These are phyloP conservation scores for Bos indicus DNA, from an alignment of 2,113 vertebrate genomes.

Conservation along the genomic window DNA sequence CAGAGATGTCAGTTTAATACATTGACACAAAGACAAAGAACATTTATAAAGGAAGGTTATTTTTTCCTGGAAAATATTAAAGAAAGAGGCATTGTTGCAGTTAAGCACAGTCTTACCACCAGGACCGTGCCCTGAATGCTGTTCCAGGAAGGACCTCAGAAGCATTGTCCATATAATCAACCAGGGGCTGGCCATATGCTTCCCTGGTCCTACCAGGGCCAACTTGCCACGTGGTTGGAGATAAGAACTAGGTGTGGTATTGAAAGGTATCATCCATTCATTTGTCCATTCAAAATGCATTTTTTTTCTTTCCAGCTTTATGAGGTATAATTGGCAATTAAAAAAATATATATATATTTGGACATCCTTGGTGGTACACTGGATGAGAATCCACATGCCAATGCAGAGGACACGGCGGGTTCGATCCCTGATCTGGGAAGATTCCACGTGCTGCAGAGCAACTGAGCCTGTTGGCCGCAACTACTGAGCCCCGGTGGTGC, in stretches of 20 bases:
- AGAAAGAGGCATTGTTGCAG: background rate
- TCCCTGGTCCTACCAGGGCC: background rate
- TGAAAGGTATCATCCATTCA: background rate
- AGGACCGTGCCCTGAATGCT: background rate
- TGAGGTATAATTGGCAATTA: background rate
- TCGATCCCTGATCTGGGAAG: background rate
- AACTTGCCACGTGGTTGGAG: background rate
- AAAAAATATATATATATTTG: background rate
- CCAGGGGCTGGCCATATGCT: accelerated
- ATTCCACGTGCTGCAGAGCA: background rate
- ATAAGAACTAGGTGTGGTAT: background rate
- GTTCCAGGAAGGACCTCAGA: background rate
- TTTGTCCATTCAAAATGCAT: background rate
- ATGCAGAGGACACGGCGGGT: background rate
- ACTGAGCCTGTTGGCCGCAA: background rate
- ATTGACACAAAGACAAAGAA: background rate
- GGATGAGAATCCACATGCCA: background rate
- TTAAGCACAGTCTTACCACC: background rate
- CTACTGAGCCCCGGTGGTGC: background rate
- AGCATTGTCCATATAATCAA: background rate
- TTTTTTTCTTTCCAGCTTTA: background rate
- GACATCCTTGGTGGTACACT: background rate
- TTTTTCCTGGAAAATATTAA: slow-evolving; percentile 13
- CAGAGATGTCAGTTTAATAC: slow-evolving; percentile 11
- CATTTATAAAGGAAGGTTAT: background rate